These are phyloP conservation scores for Leptinotarsa rubiginosa DNA, from an alignment of 2,888 invertebrate species.

Conservation along the genomic window DNA sequence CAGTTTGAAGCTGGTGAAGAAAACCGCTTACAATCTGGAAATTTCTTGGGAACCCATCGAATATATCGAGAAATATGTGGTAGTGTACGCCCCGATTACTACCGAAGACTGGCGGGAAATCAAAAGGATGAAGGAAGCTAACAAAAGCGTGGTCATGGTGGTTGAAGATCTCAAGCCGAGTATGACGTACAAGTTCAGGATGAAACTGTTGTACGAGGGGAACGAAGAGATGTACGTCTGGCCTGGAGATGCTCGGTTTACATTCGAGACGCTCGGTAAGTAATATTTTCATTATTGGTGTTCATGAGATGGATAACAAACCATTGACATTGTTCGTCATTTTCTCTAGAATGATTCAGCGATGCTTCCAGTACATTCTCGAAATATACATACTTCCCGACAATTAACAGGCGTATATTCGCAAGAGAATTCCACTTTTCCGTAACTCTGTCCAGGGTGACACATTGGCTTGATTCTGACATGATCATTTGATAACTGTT, in stretches of 20 bases:
- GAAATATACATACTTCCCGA: too few relatives aligned
- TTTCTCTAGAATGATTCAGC: too few relatives aligned
- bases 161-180: conserved; percentile 74
- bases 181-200: conserved; percentile 81
- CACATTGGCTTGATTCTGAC: too few relatives aligned
- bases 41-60: conserved; percentile 77
- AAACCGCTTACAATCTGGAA: conserved; percentile 73
- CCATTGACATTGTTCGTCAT: too few relatives aligned
- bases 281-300: not conserved
- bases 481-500: too few relatives aligned
- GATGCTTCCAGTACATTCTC: too few relatives aligned
- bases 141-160: conserved; percentile 55
- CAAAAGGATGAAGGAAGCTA: conserved; percentile 49
- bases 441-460: too few relatives aligned
- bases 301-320: not conserved
- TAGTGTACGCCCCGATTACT: conserved; percentile 69
- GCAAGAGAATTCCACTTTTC: too few relatives aligned
- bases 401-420: too few relatives aligned
- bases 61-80: conserved; percentile 65
- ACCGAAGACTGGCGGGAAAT: conserved; percentile 65
- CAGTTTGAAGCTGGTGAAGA: conserved; percentile 71
- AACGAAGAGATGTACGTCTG: conserved; percentile 74
- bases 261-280: conserved; percentile 81
- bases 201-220: conserved; percentile 75
- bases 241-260: conserved; percentile 78